Base-by-base conservation (phyloP, 2,113 vertebrate genomes). In the Suricata suricatta region DNA sequence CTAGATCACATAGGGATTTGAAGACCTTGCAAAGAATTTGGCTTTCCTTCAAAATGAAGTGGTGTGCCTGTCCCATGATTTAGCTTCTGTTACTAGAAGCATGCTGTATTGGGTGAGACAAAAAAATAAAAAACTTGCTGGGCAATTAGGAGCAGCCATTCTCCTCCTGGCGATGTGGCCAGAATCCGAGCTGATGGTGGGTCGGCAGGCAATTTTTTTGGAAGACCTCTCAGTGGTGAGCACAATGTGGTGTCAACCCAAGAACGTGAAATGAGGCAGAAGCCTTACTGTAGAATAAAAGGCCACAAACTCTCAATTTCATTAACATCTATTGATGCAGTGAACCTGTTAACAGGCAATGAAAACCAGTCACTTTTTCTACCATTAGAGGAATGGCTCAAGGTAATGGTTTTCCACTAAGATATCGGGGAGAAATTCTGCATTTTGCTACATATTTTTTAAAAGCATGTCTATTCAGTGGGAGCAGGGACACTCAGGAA, bases 11-110 rank as follows among this genome's bases (percentile, higher is more conserved):
- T 4, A 87, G 44, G 7, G 23, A 38, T 93, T 88, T 72, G 64
- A 88, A 92, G 71, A 64, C 17, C 10, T 87, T 5, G 16, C 23
- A 50, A 85, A 52, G 25, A 38, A 33, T 38, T 38, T 80, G 68
- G 15, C 15, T 92, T 80, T 96, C 80, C 35, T 17, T 81, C 41
- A 80, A 92, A 97, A 92, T 33, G 25, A 83, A 96, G 86, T 52
- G 15, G 52, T 25, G 33, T 90, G 11, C 2, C 16, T 85, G 44
- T 44, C 44, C 9, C 16, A 87, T 47, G 63, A 87, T 33, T 66
- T 35, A 38, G 27, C 7, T 0, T 80, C 80, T 85, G 8, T 52
- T 60, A 80, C 7, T 54, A 52, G 21, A 80, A 90, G 15, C 1
- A 90, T 7, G 5, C 50, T 72, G 21, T 25, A 52, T 7, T 69